phyloP scores from a whole-genome alignment of 2,888 invertebrate species.

The Andrena flavipes region DNA sequence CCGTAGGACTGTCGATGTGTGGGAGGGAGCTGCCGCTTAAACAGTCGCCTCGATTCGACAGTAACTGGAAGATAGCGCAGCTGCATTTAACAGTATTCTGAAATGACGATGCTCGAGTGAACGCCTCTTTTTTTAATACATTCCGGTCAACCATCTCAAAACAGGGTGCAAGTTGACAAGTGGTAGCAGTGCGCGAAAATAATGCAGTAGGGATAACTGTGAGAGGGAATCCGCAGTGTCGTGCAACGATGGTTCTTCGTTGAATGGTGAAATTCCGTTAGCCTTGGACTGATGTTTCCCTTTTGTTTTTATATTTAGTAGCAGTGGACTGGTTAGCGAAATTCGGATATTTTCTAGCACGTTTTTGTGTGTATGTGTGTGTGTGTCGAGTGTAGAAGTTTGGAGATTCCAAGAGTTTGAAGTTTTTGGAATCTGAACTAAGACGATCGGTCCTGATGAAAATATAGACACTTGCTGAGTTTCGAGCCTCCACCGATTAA shows the following conservation, averaged over 20 bases:
- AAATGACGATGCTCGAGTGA: background rate
- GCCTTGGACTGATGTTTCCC: background rate
- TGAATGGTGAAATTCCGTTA: background rate
- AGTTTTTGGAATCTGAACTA: background rate
- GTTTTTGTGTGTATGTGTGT: background rate
- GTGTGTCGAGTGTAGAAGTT: background rate
- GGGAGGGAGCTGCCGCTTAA: background rate
- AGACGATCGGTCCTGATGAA: background rate
- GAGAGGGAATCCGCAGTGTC: background rate
- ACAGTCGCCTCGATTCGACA: background rate
- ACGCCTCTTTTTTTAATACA: background rate
- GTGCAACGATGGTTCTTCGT: conserved; percentile 3
- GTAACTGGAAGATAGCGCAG: background rate
- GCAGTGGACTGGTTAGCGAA: background rate
- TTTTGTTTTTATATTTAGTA: background rate
- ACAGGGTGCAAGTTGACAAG: conserved; percentile 1
- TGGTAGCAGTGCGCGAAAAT: background rate
- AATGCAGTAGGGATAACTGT: background rate
- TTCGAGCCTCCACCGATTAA: conserved; percentile 8
- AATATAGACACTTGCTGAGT: conserved; percentile 40
- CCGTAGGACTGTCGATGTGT: no score
- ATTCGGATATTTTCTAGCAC: background rate
- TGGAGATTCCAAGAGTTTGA: background rate
- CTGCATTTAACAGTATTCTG: background rate
- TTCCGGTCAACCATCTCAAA: conserved; percentile 1